Evolutionary conservation across 2,113 vertebrate species (phyloP).

Genomic region (Periophthalmus modestus): DNA sequence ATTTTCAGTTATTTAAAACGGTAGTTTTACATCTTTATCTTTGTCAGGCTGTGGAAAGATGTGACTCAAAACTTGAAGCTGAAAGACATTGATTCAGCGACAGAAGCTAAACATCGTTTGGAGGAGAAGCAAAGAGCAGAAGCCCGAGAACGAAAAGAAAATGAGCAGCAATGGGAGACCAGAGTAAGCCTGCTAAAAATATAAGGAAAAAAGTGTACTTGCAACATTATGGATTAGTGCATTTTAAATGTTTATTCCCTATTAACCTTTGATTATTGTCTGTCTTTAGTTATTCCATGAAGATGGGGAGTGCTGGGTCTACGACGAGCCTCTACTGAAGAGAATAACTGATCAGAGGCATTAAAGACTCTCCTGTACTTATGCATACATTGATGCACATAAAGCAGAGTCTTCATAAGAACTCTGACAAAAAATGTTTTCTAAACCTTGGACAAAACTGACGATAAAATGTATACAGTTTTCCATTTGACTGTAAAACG

Average conservation of each 20-base stretch:
- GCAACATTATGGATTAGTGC: not conserved
- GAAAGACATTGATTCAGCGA: constrained; percentile 93
- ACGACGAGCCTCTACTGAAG: constrained; percentile 94
- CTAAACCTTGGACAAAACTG: constrained; percentile 77
- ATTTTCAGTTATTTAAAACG: not conserved
- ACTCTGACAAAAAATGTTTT: constrained; percentile 75
- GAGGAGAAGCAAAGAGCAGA: constrained; percentile 96
- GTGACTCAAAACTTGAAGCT: constrained; percentile 96
- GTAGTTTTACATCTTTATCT: not conserved
- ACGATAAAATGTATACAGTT: constrained; percentile 73
- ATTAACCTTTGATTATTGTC: constrained; percentile 18
- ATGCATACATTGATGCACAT: constrained; percentile 61
- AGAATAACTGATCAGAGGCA: constrained; percentile 85
- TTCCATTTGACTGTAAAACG: constrained; percentile 76
- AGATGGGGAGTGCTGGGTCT: constrained; percentile 98
- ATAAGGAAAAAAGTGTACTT: not conserved
- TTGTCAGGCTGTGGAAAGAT: constrained; percentile 89
- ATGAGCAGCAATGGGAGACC: constrained; percentile 93
- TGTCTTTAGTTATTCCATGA: constrained; percentile 91
- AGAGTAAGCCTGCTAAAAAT: constrained; percentile 79
- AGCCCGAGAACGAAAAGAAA: constrained; percentile 94
- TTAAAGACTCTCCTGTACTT: constrained; percentile 68
- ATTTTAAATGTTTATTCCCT: not conserved
- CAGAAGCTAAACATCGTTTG: constrained; percentile 92
- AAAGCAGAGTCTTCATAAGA: constrained; percentile 77